Percentiles rank a stretch among this genome's conserved stretches.
These are phyloP conservation scores for Spisula solida DNA, from an alignment of 2,888 invertebrate species.

Conservation along the genomic window DNA sequence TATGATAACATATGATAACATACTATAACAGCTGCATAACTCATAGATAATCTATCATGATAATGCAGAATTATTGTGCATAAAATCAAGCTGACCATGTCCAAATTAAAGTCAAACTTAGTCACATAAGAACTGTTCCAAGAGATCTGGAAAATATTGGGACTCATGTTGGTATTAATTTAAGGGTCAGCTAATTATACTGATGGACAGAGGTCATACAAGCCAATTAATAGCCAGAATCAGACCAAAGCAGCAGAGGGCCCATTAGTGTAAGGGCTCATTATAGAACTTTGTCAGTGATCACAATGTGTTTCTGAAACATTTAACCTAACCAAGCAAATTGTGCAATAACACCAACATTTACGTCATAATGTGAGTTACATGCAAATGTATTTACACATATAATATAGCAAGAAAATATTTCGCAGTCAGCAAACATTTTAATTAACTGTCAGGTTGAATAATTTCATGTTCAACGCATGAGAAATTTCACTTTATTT, in stretches of 20 bases:
- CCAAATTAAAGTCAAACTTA: too few species aligned
- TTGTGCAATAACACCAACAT: too few species aligned
- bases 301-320: not conserved
- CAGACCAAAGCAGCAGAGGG: too few species aligned
- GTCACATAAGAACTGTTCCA: too few species aligned
- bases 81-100: not conserved
- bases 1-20: not conserved
- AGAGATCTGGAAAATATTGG: too few species aligned
- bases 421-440: not conserved
- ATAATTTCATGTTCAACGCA: not conserved
- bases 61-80: not conserved
- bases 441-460: conserved; percentile 5
- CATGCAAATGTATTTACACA: too few species aligned
- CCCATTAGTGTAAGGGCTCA: not conserved
- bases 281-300: not conserved
- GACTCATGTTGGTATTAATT: too few species aligned
- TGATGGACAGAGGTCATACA: too few species aligned
- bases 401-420: not conserved
- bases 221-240: too few species aligned
- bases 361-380: too few species aligned
- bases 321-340: not conserved
- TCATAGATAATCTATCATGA: not conserved
- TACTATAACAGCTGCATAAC: not conserved
- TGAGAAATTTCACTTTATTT: not conserved
- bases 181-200: too few species aligned